Conservation (phyloP, 1,140 invertebrate genomes). For the Diploscapter pachys region DNA sequence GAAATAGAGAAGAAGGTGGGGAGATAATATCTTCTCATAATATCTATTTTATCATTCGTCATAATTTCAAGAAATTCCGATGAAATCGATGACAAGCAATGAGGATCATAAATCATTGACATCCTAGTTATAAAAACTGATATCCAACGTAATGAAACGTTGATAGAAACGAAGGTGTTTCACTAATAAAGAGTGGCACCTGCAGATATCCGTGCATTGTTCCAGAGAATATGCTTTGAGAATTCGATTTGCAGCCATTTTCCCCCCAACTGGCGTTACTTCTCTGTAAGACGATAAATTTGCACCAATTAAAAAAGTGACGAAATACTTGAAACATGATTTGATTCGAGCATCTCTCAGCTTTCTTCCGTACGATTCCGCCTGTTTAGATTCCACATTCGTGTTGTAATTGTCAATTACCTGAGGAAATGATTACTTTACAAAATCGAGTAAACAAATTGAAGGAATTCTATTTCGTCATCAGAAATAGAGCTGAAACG, state of each 20-base stretch:
- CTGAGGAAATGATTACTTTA: constrained; percentile 14
- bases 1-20: no score
- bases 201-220: constrained; percentile 37
- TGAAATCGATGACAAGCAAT: no score
- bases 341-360: constrained; percentile 31
- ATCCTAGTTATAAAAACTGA: no score
- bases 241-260: constrained; percentile 25
- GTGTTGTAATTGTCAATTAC: constrained; percentile 28
- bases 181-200: no score
- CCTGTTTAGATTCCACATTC: constrained; percentile 17
- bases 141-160: no score
- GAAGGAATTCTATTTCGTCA: constrained; percentile 4
- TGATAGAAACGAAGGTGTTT: no score
- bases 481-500: constrained; percentile 10
- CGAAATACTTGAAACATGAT: constrained; percentile 21
- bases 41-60: no score
- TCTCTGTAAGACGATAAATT: constrained; percentile 18
- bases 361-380: constrained; percentile 26
- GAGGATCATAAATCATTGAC: no score
- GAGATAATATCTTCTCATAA: no score
- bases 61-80: no score
- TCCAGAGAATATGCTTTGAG: constrained; percentile 33
- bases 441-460: constrained; percentile 6
- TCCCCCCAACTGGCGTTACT: constrained; percentile 24
- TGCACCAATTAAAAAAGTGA: constrained; percentile 2